Conservation (phyloP, 2,113 vertebrate species). For the Pollimyrus isidori region DNA sequence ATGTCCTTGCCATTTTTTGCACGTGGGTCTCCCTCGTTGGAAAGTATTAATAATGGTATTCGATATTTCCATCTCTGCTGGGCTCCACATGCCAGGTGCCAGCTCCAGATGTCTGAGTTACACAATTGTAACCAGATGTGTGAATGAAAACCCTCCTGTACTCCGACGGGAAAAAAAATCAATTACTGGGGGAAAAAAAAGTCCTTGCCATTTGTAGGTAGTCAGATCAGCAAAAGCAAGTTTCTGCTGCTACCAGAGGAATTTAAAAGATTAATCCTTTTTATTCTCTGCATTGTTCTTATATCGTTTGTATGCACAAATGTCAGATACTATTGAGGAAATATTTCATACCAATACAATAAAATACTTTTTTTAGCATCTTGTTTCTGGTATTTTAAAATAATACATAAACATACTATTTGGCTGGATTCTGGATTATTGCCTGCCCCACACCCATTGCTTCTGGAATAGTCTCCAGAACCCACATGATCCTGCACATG, state of each 20-base stretch:
- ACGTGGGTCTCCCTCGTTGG: constrained; percentile 11
- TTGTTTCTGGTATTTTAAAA: neutral
- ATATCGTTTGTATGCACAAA: neutral
- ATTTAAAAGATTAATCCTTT: neutral
- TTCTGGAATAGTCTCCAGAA: neutral
- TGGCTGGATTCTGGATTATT: neutral
- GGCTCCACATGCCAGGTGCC: constrained; percentile 1
- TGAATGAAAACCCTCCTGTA: constrained; percentile 9
- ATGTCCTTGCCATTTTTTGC: neutral
- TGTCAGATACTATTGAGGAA: neutral
- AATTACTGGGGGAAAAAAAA: constrained; percentile 2
- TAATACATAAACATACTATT: neutral
- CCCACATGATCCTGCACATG: neutral
- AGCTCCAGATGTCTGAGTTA: constrained; percentile 16
- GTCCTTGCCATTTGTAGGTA: neutral
- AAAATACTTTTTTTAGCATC: neutral
- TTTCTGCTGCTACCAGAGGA: neutral
- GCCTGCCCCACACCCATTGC: neutral
- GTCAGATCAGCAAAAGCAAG: neutral
- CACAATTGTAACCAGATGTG: constrained; percentile 18
- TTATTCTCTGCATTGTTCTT: neutral
- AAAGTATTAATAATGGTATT: constrained; percentile 19
- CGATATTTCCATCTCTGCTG: constrained; percentile 16
- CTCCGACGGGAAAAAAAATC: constrained; percentile 12
- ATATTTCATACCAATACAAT: neutral